A percentile compares a stretch with the other conserved stretches of the same genome.
phyloP scores from a whole-genome alignment of 2,888 invertebrate species.

The Tribolium freemani region DNA sequence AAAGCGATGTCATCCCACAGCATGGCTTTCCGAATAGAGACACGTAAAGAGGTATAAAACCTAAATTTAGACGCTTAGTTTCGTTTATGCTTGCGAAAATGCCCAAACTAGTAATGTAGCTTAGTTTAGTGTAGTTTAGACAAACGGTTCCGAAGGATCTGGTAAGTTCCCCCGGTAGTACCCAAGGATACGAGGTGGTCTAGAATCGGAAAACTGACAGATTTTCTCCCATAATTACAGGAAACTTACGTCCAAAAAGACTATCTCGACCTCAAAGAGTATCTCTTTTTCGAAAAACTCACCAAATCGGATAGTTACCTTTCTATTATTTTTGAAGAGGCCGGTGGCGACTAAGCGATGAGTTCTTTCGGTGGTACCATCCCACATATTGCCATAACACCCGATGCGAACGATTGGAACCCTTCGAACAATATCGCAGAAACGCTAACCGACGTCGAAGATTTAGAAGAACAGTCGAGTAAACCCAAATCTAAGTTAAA shows the following conservation, averaged over 20 bases:
- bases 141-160: background rate
- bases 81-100: conserved; percentile 45
- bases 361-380: conserved; percentile 47
- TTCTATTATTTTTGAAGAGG: conserved; percentile 29
- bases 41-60: conserved; percentile 67
- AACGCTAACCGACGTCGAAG: conserved; percentile 71
- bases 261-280: conserved; percentile 29
- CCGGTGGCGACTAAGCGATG: conserved; percentile 42
- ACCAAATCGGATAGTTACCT: conserved; percentile 31
- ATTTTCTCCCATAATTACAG: conserved; percentile 12
- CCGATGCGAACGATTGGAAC: conserved; percentile 65
- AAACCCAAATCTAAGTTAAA: conserved; percentile 54
- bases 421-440: conserved; percentile 63
- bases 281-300: conserved; percentile 30
- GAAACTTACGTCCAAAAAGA: conserved; percentile 13
- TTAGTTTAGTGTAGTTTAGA: conserved; percentile 18
- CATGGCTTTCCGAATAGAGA: conserved; percentile 71
- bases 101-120: conserved; percentile 56
- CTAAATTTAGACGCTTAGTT: conserved; percentile 47
- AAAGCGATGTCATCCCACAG: conserved; percentile 68
- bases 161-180: background rate
- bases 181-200: conserved; percentile 46
- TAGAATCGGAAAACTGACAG: background rate
- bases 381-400: conserved; percentile 65
- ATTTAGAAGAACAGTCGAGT: conserved; percentile 65